phyloP scores from a whole-genome alignment of 2,113 vertebrate genomes.

The Echinops telfairi region DNA sequence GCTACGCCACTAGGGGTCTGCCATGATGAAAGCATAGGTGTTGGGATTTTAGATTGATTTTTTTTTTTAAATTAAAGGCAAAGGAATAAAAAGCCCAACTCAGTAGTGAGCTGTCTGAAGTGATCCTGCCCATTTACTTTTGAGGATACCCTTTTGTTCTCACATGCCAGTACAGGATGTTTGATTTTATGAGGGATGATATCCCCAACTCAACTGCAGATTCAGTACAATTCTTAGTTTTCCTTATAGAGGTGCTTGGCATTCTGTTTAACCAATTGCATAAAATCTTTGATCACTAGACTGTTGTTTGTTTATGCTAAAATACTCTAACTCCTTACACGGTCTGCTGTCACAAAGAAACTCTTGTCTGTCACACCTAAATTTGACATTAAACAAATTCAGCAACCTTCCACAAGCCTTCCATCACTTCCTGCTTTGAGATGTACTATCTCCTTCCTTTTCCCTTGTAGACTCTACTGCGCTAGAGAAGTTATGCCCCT shows the following conservation, averaged over 20 bases:
- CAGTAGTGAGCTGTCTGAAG: background rate
- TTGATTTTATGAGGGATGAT: background rate
- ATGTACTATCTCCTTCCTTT: background rate
- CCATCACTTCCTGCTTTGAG: background rate
- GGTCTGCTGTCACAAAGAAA: background rate
- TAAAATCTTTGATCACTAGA: background rate
- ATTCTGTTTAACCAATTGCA: conserved; percentile 11
- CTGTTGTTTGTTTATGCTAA: background rate
- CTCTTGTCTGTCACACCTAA: background rate
- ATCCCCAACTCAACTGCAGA: background rate
- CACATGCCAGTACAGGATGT: background rate
- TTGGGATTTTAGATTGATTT: too few species aligned
- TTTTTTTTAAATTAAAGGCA: too few species aligned
- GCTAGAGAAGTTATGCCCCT: background rate
- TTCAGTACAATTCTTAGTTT: background rate
- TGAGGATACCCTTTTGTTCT: conserved; percentile 19
- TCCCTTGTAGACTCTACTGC: background rate
- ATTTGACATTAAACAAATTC: background rate
- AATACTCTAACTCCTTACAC: background rate
- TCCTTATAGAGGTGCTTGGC: background rate
- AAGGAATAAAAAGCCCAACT: too few species aligned
- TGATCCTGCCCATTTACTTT: background rate
- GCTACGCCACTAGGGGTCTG: too few species aligned
- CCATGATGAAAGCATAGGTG: too few species aligned
- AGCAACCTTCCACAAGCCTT: background rate